Percentiles rank a stretch among this genome's conserved stretches.
Evolutionary conservation across 2,888 invertebrate genomes (phyloP).

Genomic region (Microchrysa polita): DNA sequence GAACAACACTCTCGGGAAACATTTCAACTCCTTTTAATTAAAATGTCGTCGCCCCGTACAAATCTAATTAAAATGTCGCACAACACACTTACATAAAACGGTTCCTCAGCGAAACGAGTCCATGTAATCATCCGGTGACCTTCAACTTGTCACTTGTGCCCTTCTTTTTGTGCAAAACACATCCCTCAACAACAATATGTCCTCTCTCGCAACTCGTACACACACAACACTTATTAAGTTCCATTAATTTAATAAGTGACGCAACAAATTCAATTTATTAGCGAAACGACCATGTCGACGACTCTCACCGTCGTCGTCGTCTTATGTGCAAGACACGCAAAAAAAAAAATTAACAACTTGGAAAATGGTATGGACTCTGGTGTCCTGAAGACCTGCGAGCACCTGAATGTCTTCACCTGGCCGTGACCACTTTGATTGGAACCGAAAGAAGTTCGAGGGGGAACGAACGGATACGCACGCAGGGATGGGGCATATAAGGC

Average conservation of each 20-base stretch:
- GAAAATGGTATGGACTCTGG: no score
- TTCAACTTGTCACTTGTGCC: conserved; percentile 41
- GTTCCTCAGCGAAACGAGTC: background rate
- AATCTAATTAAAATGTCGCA: background rate
- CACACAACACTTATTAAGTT: conserved; percentile 51
- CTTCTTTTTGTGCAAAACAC: conserved; percentile 4
- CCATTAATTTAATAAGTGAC: conserved; percentile 51
- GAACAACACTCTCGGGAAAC: conserved; percentile 29
- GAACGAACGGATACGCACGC: no score
- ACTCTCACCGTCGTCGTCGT: no score
- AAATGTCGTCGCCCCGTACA: conserved; percentile 3
- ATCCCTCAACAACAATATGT: conserved; percentile 42
- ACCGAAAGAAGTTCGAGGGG: background rate
- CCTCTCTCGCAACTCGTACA: conserved; percentile 41
- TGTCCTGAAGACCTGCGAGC: no score
- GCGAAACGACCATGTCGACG: conserved; percentile 10
- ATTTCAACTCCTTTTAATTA: conserved; percentile 24
- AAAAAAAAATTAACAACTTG: no score
- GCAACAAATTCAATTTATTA: conserved; percentile 51
- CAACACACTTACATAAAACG: background rate
- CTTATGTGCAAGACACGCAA: background rate
- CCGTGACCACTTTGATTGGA: background rate
- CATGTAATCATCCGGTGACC: conserved; percentile 30
- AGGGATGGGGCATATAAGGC: no score
- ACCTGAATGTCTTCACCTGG: conserved; percentile 19